phyloP scores from a whole-genome alignment of 1,140 invertebrate species.

The Yoshiicerus persimilis region DNA sequence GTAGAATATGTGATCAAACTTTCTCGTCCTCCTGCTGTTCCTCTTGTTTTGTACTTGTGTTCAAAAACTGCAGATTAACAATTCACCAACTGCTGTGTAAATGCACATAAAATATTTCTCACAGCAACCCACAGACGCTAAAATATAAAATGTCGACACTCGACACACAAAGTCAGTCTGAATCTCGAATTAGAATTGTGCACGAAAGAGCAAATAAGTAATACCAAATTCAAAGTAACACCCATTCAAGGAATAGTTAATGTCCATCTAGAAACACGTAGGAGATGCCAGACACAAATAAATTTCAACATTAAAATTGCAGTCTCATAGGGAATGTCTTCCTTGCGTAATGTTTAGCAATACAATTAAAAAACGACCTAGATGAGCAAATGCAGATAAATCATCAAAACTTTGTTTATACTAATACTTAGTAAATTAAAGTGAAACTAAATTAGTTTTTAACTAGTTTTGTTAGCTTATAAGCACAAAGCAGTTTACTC shows the following conservation, averaged over 20 bases:
- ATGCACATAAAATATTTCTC: neutral
- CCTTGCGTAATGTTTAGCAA: no score
- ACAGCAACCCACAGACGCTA: neutral
- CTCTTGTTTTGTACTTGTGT: neutral
- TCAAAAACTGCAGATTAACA: neutral
- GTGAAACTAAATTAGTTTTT: no score
- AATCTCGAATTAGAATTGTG: neutral
- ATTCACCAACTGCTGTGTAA: neutral
- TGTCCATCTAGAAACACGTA: neutral
- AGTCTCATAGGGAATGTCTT: no score
- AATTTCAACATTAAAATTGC: no score
- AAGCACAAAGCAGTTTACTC: no score
- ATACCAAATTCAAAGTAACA: neutral
- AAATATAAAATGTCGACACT: neutral
- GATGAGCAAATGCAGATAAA: no score
- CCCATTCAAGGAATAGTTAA: neutral
- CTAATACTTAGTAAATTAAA: no score
- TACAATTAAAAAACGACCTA: no score
- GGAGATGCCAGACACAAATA: neutral
- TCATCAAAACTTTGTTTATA: no score
- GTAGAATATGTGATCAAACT: constrained; percentile 19
- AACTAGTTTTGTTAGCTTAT: no score
- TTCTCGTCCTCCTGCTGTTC: neutral
- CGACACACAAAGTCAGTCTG: neutral
- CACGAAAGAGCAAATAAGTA: neutral